Conservation (phyloP, 2,797 vertebrate genomes). For the Phylloscopus collybita region DNA sequence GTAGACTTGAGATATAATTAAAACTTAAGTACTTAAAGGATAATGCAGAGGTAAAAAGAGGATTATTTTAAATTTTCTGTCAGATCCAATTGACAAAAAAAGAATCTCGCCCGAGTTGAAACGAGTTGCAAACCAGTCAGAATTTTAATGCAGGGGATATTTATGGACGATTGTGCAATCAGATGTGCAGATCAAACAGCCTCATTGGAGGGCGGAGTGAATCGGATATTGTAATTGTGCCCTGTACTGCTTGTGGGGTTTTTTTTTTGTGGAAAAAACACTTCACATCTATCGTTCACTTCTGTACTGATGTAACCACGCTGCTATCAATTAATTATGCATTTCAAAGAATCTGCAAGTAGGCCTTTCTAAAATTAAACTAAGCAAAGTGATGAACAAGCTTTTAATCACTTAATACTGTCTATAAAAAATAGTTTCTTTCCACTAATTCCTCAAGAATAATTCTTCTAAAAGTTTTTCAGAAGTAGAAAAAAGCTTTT, state of each 20-base stretch:
- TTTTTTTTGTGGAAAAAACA: neutral
- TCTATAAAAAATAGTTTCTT: slow-evolving; percentile 66
- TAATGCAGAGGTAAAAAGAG: slow-evolving; percentile 49
- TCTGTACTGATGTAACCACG: neutral
- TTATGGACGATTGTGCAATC: neutral
- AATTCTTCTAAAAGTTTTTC: slow-evolving; percentile 52
- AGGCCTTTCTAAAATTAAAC: slow-evolving; percentile 63
- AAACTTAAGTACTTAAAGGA: slow-evolving; percentile 70
- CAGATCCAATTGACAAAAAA: slow-evolving; percentile 63
- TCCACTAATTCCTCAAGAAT: slow-evolving; percentile 60
- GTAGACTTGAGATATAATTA: slow-evolving; percentile 73
- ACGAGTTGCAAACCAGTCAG: neutral
- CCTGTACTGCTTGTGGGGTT: neutral
- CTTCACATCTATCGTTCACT: neutral
- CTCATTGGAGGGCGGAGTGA: neutral
- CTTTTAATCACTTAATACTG: slow-evolving; percentile 68
- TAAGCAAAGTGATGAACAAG: slow-evolving; percentile 44
- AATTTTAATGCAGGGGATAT: slow-evolving; percentile 3
- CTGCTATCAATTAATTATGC: slow-evolving; percentile 42
- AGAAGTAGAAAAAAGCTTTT: neutral
- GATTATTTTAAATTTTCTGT: slow-evolving; percentile 65
- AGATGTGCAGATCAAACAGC: neutral
- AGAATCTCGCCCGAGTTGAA: neutral
- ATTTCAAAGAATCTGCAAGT: slow-evolving; percentile 51
- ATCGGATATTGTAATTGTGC: neutral